Conservation (phyloP, 2,113 vertebrate genomes). For the Myotis yumanensis region DNA sequence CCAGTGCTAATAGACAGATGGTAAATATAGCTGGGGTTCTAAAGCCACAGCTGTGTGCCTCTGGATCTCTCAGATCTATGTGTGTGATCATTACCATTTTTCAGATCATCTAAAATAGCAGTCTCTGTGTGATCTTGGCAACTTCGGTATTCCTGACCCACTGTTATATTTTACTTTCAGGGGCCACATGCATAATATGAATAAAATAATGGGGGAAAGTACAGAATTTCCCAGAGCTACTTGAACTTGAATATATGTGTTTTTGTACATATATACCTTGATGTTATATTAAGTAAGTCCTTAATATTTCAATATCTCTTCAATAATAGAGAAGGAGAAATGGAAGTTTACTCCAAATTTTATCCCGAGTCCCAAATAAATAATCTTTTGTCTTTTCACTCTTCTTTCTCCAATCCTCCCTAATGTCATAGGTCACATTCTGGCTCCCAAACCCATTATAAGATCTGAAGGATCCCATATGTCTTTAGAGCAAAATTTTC, state of each 20-base stretch:
- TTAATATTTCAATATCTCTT: slow-evolving; percentile 38
- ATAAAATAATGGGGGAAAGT: background rate
- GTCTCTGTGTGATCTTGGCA: slow-evolving; percentile 75
- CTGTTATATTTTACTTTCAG: slow-evolving; percentile 14
- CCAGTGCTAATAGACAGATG: slow-evolving; percentile 83
- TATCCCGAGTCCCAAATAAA: background rate
- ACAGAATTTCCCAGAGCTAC: slow-evolving; percentile 2
- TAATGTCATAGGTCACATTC: background rate
- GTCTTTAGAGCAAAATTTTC: background rate
- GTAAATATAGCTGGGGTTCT: slow-evolving; percentile 79
- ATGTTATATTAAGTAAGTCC: background rate
- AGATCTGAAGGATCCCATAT: background rate
- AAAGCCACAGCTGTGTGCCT: slow-evolving; percentile 80
- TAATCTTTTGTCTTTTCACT: slow-evolving; percentile 2
- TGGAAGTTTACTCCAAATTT: background rate
- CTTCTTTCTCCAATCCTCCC: background rate
- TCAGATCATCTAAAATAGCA: slow-evolving; percentile 79
- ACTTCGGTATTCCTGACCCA: slow-evolving; percentile 41
- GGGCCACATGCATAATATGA: background rate
- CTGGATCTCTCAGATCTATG: slow-evolving; percentile 82
- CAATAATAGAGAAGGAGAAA: background rate
- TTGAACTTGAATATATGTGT: background rate
- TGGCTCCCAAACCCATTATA: background rate
- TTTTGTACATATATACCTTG: background rate
- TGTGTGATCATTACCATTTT: slow-evolving; percentile 82